Percentiles rank a stretch among this genome's conserved stretches.
Evolutionary conservation across 2,888 invertebrate genomes (phyloP).

Genomic region (Agonopterix alstromeriana): DNA sequence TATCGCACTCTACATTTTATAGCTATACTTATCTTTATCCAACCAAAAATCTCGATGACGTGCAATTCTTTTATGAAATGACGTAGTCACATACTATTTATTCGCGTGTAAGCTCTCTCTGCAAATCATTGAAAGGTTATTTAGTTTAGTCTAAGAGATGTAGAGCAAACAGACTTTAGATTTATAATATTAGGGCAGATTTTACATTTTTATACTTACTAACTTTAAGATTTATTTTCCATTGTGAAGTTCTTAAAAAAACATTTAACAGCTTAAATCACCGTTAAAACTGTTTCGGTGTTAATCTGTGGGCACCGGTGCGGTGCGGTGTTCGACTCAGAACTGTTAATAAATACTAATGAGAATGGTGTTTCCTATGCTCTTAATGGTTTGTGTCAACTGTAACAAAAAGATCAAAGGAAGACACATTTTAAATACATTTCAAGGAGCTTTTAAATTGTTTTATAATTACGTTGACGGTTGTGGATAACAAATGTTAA

Average conservation of each 20-base stretch:
- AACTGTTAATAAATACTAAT: conserved; percentile 34
- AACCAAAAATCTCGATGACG: too few species aligned
- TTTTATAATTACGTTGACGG: too few species aligned
- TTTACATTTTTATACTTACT: not conserved
- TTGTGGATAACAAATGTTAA: too few species aligned
- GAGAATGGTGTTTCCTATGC: conserved; percentile 26
- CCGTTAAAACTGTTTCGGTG: conserved; percentile 17
- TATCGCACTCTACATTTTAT: too few species aligned
- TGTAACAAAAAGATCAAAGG: conserved; percentile 22
- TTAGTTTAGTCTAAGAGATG: too few species aligned
- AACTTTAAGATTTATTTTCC: conserved; percentile 4
- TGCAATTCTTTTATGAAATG: too few species aligned
- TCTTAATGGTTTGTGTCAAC: conserved; percentile 33
- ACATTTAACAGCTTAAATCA: conserved; percentile 5
- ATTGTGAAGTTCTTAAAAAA: not conserved
- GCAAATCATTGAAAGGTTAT: too few species aligned
- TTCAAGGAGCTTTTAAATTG: too few species aligned
- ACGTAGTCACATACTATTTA: too few species aligned
- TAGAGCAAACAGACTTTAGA: not conserved
- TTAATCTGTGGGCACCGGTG: conserved; percentile 16
- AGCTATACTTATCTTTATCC: too few species aligned
- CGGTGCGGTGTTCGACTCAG: conserved; percentile 22
- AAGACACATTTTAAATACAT: not conserved
- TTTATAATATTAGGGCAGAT: not conserved
- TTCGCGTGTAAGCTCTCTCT: too few species aligned